Evolutionary conservation across 1,140 invertebrate genomes (phyloP).

Genomic region (Drosophila persimilis): DNA sequence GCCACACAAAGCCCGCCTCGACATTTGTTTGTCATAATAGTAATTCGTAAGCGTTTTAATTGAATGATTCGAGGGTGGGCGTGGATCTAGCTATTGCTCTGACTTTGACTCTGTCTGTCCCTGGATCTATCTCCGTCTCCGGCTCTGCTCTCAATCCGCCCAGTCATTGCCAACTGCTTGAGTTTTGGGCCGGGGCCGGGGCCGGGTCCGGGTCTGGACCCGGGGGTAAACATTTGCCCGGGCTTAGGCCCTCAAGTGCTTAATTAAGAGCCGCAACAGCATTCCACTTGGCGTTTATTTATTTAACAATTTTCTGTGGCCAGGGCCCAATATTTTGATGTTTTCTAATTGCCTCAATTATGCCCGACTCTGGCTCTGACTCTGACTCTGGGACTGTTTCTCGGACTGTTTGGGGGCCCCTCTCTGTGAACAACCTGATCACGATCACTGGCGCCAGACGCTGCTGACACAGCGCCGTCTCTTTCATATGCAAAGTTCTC

Average conservation of each 20-base stretch:
- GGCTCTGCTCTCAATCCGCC: constrained; percentile 30
- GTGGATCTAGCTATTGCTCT: constrained; percentile 26
- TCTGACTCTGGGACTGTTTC: too few relatives aligned
- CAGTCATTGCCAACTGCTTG: constrained; percentile 65
- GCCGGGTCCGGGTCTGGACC: neutral
- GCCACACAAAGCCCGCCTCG: constrained; percentile 41
- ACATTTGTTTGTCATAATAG: constrained; percentile 74
- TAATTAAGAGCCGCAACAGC: constrained; percentile 70
- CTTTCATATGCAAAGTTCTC: constrained; percentile 73
- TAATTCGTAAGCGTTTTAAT: constrained; percentile 79
- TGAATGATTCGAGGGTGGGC: constrained; percentile 75
- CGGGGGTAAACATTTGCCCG: constrained; percentile 64
- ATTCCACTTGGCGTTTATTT: constrained; percentile 66
- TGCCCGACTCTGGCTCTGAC: constrained; percentile 19
- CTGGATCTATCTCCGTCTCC: constrained; percentile 1
- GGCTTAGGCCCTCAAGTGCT: constrained; percentile 68
- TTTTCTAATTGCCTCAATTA: constrained; percentile 81
- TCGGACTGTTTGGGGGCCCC: constrained; percentile 14
- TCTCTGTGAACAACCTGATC: constrained; percentile 16
- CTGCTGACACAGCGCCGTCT: constrained; percentile 10
- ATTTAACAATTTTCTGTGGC: constrained; percentile 66
- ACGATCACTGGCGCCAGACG: constrained; percentile 48
- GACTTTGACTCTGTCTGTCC: constrained; percentile 12
- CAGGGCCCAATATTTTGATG: constrained; percentile 72
- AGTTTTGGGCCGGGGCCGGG: constrained; percentile 2